These are phyloP conservation scores for Timandra comae DNA, from an alignment of 2,888 invertebrate species.

Conservation along the genomic window DNA sequence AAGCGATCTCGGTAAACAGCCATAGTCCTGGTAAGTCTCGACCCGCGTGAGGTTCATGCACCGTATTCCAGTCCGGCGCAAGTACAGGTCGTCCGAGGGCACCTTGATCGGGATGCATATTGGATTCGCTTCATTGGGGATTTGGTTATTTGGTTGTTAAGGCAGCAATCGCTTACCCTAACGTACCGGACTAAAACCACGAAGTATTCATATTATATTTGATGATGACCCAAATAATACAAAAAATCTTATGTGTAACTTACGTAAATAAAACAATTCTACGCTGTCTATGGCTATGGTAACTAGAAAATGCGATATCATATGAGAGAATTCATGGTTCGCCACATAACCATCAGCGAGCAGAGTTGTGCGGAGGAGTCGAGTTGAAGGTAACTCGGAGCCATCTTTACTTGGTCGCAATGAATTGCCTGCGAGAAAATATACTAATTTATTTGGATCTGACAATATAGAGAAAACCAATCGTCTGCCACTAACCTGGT, in stretches of 20 bases:
- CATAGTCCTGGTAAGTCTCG: slow-evolving; percentile 33
- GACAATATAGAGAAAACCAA: neutral
- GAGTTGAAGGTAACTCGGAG: slow-evolving; percentile 31
- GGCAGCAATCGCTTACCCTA: slow-evolving; percentile 26
- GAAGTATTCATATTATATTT: neutral
- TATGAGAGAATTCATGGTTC: slow-evolving; percentile 26
- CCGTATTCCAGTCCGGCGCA: slow-evolving; percentile 29
- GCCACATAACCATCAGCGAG: slow-evolving; percentile 29
- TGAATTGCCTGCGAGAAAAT: slow-evolving; percentile 19
- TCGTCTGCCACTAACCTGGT: slow-evolving; percentile 16
- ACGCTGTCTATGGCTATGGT: slow-evolving; percentile 23
- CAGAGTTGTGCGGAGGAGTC: slow-evolving; percentile 30
- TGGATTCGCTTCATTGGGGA: slow-evolving; percentile 26
- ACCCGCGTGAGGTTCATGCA: slow-evolving; percentile 42
- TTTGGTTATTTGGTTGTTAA: slow-evolving; percentile 27
- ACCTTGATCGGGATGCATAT: slow-evolving; percentile 33
- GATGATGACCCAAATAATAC: neutral
- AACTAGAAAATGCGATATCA: slow-evolving; percentile 25
- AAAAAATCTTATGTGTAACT: slow-evolving; percentile 4
- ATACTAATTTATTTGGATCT: neutral
- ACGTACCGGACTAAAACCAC: slow-evolving; percentile 21
- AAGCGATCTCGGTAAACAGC: slow-evolving; percentile 29
- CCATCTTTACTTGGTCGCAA: slow-evolving; percentile 32
- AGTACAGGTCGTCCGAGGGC: slow-evolving; percentile 35
- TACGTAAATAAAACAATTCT: slow-evolving; percentile 27